These are phyloP conservation scores for Hiodon alosoides DNA, from an alignment of 2,113 vertebrate species.

Conservation along the genomic window DNA sequence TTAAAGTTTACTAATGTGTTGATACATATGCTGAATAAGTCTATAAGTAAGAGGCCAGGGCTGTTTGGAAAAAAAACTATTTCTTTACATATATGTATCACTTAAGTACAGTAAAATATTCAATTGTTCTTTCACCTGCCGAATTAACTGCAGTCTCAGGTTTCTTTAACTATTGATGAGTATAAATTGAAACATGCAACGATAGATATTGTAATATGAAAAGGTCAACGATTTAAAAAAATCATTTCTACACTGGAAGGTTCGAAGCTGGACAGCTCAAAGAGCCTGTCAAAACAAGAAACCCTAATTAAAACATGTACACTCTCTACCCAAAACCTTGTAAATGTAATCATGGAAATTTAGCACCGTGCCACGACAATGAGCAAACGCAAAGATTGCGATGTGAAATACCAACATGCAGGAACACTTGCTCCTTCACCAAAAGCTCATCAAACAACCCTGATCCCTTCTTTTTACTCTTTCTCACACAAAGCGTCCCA, in stretches of 20 bases:
- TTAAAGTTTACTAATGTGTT: no score
- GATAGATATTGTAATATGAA: background rate
- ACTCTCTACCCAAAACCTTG: background rate
- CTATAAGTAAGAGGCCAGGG: no score
- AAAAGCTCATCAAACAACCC: slow-evolving; percentile 45
- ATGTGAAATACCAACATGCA: background rate
- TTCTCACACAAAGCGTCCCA: background rate
- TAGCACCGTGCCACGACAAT: background rate
- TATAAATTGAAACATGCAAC: no score
- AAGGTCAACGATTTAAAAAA: background rate
- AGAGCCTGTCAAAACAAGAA: no score
- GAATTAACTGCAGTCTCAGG: no score
- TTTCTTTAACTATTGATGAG: no score
- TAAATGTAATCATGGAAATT: background rate
- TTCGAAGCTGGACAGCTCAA: no score
- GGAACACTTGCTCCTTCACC: slow-evolving; percentile 31
- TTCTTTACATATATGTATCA: no score
- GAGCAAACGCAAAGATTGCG: background rate
- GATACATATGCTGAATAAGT: no score
- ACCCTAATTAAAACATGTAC: background rate
- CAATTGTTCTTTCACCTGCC: no score
- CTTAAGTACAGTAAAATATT: no score
- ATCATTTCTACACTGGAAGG: background rate
- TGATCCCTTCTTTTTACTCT: background rate
- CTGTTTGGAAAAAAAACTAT: no score